Evolutionary conservation across 1,140 invertebrate genomes (phyloP).

Genomic region (Drosophila auraria): DNA sequence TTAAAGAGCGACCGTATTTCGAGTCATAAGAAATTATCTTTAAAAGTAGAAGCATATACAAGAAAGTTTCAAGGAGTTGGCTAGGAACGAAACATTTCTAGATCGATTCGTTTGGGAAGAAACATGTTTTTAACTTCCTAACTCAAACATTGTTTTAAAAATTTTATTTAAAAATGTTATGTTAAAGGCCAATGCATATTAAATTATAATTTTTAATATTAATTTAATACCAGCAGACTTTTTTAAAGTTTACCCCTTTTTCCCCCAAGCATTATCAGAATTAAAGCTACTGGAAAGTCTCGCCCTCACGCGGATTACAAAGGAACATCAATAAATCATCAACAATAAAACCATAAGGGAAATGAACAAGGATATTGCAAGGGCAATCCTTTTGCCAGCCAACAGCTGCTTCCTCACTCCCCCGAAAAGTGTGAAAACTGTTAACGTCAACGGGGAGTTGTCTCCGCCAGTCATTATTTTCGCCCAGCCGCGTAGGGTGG

Average conservation of each 20-base stretch:
- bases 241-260: background rate
- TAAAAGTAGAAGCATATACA: background rate
- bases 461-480: constrained; percentile 20
- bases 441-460: constrained; percentile 44
- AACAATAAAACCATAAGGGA: constrained; percentile 40
- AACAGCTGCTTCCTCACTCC: constrained; percentile 63
- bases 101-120: too few species aligned
- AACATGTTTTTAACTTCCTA: too few species aligned
- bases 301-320: constrained; percentile 30
- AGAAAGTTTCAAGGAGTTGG: too few species aligned
- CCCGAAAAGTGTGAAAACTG: constrained; percentile 62
- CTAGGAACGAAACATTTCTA: too few species aligned
- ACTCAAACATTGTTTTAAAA: too few species aligned
- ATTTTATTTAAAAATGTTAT: background rate
- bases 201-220: too few species aligned
- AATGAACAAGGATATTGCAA: constrained; percentile 59
- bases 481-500: constrained; percentile 10
- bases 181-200: background rate
- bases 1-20: background rate
- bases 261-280: background rate
- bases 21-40: background rate
- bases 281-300: constrained; percentile 28
- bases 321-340: constrained; percentile 72
- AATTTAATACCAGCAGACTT: background rate
- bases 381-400: constrained; percentile 43